phyloP scores from a whole-genome alignment of 2,888 invertebrate species.

The Uloborus plumipes region DNA sequence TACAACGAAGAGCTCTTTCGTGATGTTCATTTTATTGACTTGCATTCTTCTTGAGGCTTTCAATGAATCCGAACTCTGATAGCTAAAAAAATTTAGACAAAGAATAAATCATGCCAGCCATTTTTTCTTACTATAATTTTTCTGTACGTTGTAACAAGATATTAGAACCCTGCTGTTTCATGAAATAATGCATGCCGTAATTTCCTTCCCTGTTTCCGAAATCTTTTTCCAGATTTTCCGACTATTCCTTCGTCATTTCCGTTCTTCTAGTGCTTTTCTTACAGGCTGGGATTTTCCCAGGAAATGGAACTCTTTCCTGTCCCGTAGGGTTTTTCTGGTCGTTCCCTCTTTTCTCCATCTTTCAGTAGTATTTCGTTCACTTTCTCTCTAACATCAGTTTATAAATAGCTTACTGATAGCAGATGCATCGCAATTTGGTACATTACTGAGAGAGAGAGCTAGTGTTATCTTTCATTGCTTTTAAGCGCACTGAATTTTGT shows the following conservation, averaged over 20 bases:
- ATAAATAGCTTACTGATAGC: neutral
- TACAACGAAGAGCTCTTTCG: no score
- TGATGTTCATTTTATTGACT: no score
- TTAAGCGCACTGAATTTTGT: no score
- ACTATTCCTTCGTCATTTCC: conserved; percentile 45
- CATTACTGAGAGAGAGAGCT: no score
- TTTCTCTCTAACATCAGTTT: neutral
- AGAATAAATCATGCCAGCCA: no score
- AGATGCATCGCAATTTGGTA: neutral
- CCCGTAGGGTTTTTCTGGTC: conserved; percentile 11
- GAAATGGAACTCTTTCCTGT: conserved; percentile 39
- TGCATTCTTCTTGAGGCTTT: no score
- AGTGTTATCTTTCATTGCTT: no score
- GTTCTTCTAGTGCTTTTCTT: conserved; percentile 12
- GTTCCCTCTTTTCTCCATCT: conserved; percentile 2
- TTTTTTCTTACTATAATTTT: no score
- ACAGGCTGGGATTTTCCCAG: conserved; percentile 23
- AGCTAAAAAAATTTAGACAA: no score
- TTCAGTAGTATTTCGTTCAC: neutral
- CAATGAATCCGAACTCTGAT: no score
- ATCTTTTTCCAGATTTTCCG: conserved; percentile 30
- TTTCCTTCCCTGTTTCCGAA: conserved; percentile 44
- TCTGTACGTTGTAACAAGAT: neutral
- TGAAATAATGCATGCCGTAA: conserved; percentile 41
- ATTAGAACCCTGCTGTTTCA: conserved; percentile 25